Evolutionary conservation across 2,888 invertebrate genomes (phyloP).

Genomic region (Hyppa rectilinea): DNA sequence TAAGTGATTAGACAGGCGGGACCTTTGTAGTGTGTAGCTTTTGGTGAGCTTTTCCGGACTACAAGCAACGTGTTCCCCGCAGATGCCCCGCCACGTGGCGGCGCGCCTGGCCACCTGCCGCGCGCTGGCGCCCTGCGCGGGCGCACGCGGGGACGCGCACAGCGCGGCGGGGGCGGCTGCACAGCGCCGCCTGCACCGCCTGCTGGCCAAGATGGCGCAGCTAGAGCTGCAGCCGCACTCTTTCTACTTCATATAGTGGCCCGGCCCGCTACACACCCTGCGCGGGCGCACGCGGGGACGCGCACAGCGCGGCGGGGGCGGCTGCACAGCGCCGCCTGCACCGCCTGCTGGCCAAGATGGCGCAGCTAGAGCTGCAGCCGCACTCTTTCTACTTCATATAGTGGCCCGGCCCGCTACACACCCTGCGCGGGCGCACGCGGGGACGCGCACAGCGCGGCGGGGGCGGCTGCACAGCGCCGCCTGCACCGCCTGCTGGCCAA

Average conservation of each 20-base stretch:
- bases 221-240: conserved; percentile 92
- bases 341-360: conserved; percentile 99
- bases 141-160: conserved; percentile 48
- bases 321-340: conserved; percentile 95
- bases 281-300: too few relatives aligned
- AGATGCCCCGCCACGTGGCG: conserved; percentile 97
- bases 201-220: conserved; percentile 99
- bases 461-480: too few relatives aligned
- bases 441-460: too few relatives aligned
- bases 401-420: too few relatives aligned
- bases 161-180: conserved; percentile 79
- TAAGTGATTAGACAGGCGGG: not conserved
- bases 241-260: conserved; percentile 86
- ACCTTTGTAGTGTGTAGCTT: not conserved
- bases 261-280: too few relatives aligned
- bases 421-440: too few relatives aligned
- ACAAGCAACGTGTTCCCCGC: too few relatives aligned
- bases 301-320: conserved; percentile 81
- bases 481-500: too few relatives aligned
- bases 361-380: conserved; percentile 95
- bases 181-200: conserved; percentile 96
- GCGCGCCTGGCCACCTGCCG: conserved; percentile 96
- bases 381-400: conserved; percentile 86
- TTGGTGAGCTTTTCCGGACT: not conserved
- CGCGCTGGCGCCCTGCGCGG: conserved; percentile 90